Base-by-base conservation (phyloP, 2,888 invertebrate genomes). In the Caradrina clavipalpis region DNA sequence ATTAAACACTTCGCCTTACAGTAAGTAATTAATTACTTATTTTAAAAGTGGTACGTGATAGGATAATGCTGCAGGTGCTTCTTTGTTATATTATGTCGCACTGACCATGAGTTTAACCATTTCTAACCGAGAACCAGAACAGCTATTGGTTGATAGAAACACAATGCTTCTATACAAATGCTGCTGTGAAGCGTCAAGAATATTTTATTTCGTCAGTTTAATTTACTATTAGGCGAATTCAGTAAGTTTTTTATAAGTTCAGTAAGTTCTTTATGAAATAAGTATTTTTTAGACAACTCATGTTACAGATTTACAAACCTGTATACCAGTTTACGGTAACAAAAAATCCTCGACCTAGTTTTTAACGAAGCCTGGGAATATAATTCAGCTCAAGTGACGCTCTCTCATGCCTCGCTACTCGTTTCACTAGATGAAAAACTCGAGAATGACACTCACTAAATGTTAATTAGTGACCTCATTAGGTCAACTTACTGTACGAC, bases 261-360 rank as follows among this genome's bases (percentile, higher is more conserved):
- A n/a, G n/a, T n/a, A n/a, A 35, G 35, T 35, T 35, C 35, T 35
- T 35, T 8, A 35, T 8, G 8, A 35, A 7, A 35, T 35, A 8
- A 35, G 35, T 8, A 35, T 35, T 35, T 39, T 53, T 26, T n/a
- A 2, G 6, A 17, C 11, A 49, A 21, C 35, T 55, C 10, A 53
- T 59, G 54, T 50, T 26, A 51, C n/a, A 69, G 70, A 82, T 76
- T 69, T 68, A 59, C 74, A 50, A 72, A 78, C 82, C 72, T 80
- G 82, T 84, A 50, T 19, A 51, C 66, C 83, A 87, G 86, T 82
- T 85, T 78, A 86, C 87, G 72, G 73, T 87, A 73, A 86, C 85
- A 83, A 86, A 81, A 87, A 87, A 61, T 86, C 80, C 92, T 92
- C 91, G 93, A 94, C 94, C 95, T 78, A 94, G 88, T 92, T 94